These are phyloP conservation scores for Spilogale gracilis DNA, from an alignment of 2,113 vertebrate genomes.

Conservation along the genomic window DNA sequence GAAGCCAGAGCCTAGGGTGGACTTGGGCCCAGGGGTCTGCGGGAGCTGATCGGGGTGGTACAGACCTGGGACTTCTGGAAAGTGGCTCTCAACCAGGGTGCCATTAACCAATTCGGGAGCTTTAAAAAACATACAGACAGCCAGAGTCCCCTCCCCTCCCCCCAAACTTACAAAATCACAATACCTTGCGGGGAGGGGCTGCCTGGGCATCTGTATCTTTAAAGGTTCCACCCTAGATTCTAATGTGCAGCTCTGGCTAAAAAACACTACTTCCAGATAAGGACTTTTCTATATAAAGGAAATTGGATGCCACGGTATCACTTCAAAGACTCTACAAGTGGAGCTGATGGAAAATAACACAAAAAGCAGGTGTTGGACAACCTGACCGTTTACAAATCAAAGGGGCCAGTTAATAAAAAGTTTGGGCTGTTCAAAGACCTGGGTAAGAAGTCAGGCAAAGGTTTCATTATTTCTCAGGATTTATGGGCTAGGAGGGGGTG, in stretches of 20 bases:
- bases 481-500: neutral
- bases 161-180: neutral
- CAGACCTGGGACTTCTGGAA: neutral
- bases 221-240: neutral
- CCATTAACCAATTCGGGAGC: neutral
- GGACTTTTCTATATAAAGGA: constrained; percentile 3
- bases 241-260: neutral
- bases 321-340: constrained; percentile 40
- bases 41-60: no score
- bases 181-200: neutral
- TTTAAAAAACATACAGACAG: neutral
- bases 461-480: constrained; percentile 50
- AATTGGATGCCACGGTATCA: neutral
- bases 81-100: neutral
- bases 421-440: constrained; percentile 42
- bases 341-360: constrained; percentile 31
- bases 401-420: constrained; percentile 35
- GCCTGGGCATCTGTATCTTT: neutral
- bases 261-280: neutral
- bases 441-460: constrained; percentile 30
- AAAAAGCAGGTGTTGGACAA: constrained; percentile 47
- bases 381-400: constrained; percentile 54
- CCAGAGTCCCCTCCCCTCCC: neutral
- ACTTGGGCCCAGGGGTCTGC: neutral
- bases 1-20: neutral